Conservation (phyloP, 2,113 vertebrate genomes). For the Orthonyx spaldingii region DNA sequence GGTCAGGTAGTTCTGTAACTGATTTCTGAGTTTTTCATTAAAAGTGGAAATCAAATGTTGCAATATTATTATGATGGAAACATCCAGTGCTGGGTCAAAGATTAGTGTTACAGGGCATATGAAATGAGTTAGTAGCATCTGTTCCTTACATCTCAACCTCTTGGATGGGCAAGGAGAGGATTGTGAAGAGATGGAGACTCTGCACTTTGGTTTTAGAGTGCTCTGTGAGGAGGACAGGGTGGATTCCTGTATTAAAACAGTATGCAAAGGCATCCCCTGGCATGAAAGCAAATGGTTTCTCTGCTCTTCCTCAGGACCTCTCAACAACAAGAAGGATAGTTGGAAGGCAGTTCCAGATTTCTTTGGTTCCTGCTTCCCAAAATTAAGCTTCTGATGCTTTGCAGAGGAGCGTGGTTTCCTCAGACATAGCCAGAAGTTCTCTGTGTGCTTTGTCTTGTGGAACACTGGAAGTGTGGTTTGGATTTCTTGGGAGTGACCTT, state of each 20-base stretch:
- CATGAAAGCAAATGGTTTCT: not conserved
- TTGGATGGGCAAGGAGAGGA: not conserved
- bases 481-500: not conserved
- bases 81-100: not conserved
- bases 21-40: not conserved
- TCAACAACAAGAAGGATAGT: not conserved
- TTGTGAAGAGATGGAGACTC: not conserved
- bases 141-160: not conserved
- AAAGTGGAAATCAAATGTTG: not conserved
- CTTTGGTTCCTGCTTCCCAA: not conserved
- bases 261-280: not conserved
- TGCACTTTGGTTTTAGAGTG: not conserved
- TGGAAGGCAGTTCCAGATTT: not conserved
- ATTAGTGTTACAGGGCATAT: not conserved
- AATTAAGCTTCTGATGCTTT: not conserved
- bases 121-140: not conserved
- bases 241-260: not conserved
- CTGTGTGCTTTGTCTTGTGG: not conserved
- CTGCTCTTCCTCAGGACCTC: not conserved
- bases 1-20: not conserved
- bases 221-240: not conserved
- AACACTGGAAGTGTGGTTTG: not conserved
- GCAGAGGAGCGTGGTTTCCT: not conserved
- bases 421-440: not conserved
- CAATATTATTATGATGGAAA: not conserved